Evolutionary conservation across 2,113 vertebrate species (phyloP).

Genomic region (Chascanopsetta lugubris): DNA sequence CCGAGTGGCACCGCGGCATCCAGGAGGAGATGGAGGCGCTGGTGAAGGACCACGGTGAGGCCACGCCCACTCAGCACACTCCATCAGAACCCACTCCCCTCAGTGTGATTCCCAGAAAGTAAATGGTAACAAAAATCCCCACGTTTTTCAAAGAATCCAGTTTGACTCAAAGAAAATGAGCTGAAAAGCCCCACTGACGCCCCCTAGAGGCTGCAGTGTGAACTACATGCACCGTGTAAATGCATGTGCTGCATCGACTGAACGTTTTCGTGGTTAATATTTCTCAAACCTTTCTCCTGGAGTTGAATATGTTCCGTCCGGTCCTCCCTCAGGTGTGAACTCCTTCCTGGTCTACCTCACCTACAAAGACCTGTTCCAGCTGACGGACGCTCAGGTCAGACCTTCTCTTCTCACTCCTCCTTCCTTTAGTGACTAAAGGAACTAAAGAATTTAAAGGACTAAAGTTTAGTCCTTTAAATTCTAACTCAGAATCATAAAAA

Average conservation of each 20-base stretch:
- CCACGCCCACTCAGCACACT: neutral
- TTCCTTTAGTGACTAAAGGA: too few species aligned
- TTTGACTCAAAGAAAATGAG: neutral
- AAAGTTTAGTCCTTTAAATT: too few species aligned
- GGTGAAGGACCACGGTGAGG: slow-evolving; percentile 94
- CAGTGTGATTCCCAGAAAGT: neutral
- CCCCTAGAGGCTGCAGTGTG: neutral
- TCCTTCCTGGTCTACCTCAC: slow-evolving; percentile 98
- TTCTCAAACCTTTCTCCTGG: neutral
- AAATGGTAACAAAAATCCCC: too few species aligned
- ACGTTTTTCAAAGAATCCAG: too few species aligned
- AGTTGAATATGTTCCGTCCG: slow-evolving; percentile 29
- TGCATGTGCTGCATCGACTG: too few species aligned
- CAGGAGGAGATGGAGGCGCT: slow-evolving; percentile 98
- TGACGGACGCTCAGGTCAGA: slow-evolving; percentile 93
- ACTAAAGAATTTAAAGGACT: too few species aligned
- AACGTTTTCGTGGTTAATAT: too few species aligned
- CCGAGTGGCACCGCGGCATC: slow-evolving; percentile 94
- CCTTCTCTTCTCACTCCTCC: neutral
- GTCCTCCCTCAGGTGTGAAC: slow-evolving; percentile 87
- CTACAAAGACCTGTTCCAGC: slow-evolving; percentile 96
- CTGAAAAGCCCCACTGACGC: neutral
- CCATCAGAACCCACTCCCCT: neutral
- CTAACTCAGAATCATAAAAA: too few species aligned
- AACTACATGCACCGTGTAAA: neutral